Evolutionary conservation across 2,113 vertebrate genomes (phyloP), one percentile per base, ranked within the genome.

Genomic region (Ramphastos sulfuratus): DNA sequence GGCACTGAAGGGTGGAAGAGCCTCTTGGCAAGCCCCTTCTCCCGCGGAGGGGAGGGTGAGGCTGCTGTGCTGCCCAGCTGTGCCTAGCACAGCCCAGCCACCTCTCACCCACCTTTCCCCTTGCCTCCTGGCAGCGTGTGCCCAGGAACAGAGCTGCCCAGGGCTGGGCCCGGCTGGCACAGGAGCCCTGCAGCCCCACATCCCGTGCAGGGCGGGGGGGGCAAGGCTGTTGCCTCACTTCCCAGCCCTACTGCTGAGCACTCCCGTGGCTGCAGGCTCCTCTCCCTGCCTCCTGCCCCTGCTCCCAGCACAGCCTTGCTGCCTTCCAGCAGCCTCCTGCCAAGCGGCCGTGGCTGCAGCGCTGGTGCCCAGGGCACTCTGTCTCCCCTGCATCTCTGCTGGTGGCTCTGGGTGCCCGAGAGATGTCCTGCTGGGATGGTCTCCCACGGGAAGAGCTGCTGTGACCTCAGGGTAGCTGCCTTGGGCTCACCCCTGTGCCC

Each of bases 251-350:
- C 7, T 83, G 33, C 20, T 0, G 6, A 11, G 50, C 0, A 1
- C 18, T 79, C 39, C 37, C 42, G 70, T 87, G 76, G 82, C 78
- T 8, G 60, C 82, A 81, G 75, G 82, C 64, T 82, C 59, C 86
- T 59, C 83, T 96, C 89, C 2, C 85, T 75, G 84, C 97, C 97
- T 97, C 98, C 96, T 97, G 97, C 98, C 97, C 96, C 1, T 92
- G 88, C 79, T 97, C 84, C 72, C 1, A 8, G 77, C 42, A 75
- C 93, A 82, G 93, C 33, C 9, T 96, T 15, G 3, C 95, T 4
- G 90, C 97, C 97, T 98, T 98, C 97, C 98, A 96, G 96, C 67
- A 3, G 33, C 48, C 96, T 97, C 7, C 4, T 59, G 83, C 97
- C 97, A 97, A 97, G 96, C 91, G 87, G 94, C 87, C 69, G 72